Percentiles rank a stretch among this genome's conserved stretches.
Conservation (phyloP, 2,888 invertebrate species). For the Orthosia incerta region DNA sequence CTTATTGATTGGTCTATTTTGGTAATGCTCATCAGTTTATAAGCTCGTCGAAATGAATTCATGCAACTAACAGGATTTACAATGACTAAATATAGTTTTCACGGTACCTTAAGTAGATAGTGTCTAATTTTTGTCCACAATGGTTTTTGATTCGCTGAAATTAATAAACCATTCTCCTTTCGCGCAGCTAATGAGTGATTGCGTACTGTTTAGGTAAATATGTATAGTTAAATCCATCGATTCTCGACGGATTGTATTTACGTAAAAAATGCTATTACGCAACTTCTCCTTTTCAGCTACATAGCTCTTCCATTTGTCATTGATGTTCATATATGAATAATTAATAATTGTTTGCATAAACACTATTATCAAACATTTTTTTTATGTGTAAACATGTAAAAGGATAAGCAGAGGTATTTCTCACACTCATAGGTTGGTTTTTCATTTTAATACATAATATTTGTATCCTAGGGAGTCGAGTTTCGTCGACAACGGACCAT, state of each 20-base stretch:
- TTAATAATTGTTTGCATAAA: too few species aligned
- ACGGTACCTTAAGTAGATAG: not conserved
- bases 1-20: too few species aligned
- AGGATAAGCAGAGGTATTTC: not conserved
- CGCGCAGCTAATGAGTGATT: not conserved
- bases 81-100: not conserved
- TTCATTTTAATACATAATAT: not conserved
- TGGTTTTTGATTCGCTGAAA: not conserved
- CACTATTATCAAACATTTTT: too few species aligned
- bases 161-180: not conserved
- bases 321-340: too few species aligned
- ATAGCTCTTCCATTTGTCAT: too few species aligned
- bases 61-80: too few species aligned
- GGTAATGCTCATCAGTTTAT: not conserved
- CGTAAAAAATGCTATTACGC: not conserved
- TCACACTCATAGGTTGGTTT: not conserved
- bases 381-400: not conserved
- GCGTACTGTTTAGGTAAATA: too few species aligned
- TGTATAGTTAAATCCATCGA: too few species aligned
- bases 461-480: slow-evolving; percentile 79
- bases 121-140: not conserved
- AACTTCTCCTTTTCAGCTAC: not conserved
- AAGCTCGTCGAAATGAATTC: not conserved
- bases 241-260: not conserved
- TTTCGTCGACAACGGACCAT: slow-evolving; percentile 75